Evolutionary conservation across 2,113 vertebrate genomes (phyloP).

Genomic region (Terrapene triunguis): DNA sequence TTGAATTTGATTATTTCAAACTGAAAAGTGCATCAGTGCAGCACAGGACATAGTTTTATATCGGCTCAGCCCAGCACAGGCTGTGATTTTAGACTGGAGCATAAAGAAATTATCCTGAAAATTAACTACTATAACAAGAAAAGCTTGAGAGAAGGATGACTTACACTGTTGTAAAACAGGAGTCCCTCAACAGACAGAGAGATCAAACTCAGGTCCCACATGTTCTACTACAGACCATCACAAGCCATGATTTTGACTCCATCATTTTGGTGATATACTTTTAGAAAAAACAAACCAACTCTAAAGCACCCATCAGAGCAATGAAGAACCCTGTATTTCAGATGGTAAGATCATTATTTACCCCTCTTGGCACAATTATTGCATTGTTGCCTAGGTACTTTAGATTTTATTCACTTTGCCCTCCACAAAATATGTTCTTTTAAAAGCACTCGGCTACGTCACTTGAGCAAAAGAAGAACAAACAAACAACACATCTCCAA

Average conservation of each 20-base stretch:
- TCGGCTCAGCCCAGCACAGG: background rate
- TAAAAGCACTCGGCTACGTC: background rate
- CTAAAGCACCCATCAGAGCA: background rate
- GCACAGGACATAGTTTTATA: background rate
- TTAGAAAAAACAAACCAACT: background rate
- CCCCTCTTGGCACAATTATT: rapidly evolving
- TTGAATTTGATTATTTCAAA: background rate
- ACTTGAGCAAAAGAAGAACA: background rate
- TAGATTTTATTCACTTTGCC: background rate
- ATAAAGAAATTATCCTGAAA: background rate
- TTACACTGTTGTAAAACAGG: background rate
- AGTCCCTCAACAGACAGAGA: background rate
- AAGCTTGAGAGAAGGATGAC: background rate
- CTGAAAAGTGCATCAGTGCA: background rate
- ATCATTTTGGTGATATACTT: rapidly evolving
- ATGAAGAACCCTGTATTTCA: background rate
- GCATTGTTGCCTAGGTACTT: background rate
- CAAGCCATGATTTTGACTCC: background rate
- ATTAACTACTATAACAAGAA: background rate
- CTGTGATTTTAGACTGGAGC: background rate
- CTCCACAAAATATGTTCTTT: background rate
- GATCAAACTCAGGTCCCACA: background rate
- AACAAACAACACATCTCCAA: background rate
- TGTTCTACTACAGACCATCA: background rate
- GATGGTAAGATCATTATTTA: background rate